Evolutionary conservation across 2,797 vertebrate species (phyloP), one percentile per base, ranked within the genome.

Genomic region (Lagorchestes hirsutus): DNA sequence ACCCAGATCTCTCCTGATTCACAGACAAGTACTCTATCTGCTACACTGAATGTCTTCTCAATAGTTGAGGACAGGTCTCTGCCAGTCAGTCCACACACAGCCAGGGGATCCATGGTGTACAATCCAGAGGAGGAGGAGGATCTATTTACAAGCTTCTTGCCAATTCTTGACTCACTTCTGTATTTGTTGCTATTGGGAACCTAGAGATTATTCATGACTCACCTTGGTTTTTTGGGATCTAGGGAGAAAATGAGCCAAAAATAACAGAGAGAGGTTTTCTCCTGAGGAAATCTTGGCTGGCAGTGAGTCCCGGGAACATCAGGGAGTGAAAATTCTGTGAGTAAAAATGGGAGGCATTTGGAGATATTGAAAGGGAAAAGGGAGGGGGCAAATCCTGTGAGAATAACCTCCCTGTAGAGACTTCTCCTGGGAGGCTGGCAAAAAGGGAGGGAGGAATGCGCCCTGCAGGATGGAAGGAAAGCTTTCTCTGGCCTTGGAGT

Each of bases 131-230:
- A 82, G 40, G 14, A 82, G 22, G 74, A 87, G 74, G 1, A 97
- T 62, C 96, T 98, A 98, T 98, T 98, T 98, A 98, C 97, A 87
- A 98, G 94, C 95, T 97, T 96, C 92, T 96, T 98, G 98, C 98
- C 98, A 98, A 97, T 97, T 98, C 97, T 97, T 98, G 98, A 98
- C 97, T 98, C 98, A 98, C 97, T 97, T 97, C 98, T 98, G 98
- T 98, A 97, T 98, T 98, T 98, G 98, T 98, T 98, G 98, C 98
- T 98, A 98, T 98, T 98, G 98, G 94, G 98, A 98, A 97, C 97
- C 92, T 96, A 97, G 98, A 98, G 95, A 90, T 91, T 97, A 96
- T 97, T 98, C 97, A 98, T 98, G 97, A 98, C 97, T 98, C 98
- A 98, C 97, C 93, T 97, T 97, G 93, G 94, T 92, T 98, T 98